phyloP scores from a whole-genome alignment of 2,797 vertebrate species.

The Argentina silus region DNA sequence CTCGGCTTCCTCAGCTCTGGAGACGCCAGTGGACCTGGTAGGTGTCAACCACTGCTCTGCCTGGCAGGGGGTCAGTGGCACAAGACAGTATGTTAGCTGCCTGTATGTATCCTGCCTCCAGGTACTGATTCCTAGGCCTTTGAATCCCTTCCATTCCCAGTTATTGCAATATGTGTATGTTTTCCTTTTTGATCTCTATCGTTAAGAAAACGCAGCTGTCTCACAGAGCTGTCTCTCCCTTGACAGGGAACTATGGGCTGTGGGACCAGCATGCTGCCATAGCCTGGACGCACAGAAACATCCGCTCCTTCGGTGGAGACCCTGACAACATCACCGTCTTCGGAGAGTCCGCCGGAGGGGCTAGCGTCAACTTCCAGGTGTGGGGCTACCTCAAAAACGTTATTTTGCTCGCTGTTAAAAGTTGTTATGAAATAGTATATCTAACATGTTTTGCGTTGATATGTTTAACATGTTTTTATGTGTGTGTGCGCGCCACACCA shows the following conservation, averaged over 20 bases:
- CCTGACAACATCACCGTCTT: conserved; percentile 88
- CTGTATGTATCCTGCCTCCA: too few species aligned
- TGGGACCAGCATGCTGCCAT: conserved; percentile 92
- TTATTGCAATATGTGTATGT: background rate
- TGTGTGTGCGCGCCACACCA: too few species aligned
- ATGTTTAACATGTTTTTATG: too few species aligned
- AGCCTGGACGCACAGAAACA: conserved; percentile 89
- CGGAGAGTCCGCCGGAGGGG: conserved; percentile 85
- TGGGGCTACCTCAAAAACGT: background rate
- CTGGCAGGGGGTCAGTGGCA: background rate
- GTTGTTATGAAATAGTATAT: too few species aligned
- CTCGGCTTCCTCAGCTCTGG: conserved; percentile 95
- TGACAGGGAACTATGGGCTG: conserved; percentile 87
- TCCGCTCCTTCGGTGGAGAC: conserved; percentile 85
- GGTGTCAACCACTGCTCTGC: background rate
- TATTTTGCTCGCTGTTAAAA: too few species aligned
- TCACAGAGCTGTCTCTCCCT: background rate
- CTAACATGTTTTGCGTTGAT: background rate
- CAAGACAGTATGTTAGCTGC: too few species aligned
- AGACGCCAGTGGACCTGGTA: conserved; percentile 85
- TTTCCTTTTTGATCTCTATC: background rate
- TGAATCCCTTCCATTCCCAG: too few species aligned
- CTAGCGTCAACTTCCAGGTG: conserved; percentile 87
- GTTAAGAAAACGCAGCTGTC: background rate
- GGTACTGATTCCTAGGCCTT: too few species aligned